A percentile compares a stretch with the other conserved stretches of the same genome.
phyloP scores from a whole-genome alignment of 2,888 invertebrate genomes.

The Ormyrus rosae region DNA sequence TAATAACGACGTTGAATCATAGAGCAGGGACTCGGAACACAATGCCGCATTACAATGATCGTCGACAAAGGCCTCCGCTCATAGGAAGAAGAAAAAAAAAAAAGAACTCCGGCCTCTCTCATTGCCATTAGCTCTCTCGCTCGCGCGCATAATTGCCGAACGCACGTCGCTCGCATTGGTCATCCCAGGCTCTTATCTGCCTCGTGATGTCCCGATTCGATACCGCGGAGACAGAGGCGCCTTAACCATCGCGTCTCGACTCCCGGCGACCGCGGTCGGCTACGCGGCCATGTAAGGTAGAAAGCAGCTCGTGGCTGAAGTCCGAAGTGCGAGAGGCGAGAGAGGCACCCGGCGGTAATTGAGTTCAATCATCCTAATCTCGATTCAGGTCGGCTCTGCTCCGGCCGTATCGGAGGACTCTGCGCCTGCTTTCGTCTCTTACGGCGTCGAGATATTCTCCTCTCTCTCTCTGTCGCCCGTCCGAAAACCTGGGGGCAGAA shows the following conservation, averaged over 20 bases:
- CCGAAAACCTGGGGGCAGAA: neutral
- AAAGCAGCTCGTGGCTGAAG: too few relatives aligned
- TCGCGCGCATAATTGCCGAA: too few relatives aligned
- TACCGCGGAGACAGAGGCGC: neutral
- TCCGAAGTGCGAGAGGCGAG: neutral
- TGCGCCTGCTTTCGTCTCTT: neutral
- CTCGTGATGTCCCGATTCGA: conserved; percentile 42
- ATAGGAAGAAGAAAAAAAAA: too few relatives aligned
- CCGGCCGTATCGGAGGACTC: neutral
- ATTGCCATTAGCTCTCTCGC: too few relatives aligned
- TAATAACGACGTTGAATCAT: too few relatives aligned
- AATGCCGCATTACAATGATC: too few relatives aligned
- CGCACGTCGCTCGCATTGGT: neutral
- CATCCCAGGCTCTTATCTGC: neutral
- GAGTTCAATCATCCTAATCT: conserved; percentile 56
- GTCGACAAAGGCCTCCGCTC: too few relatives aligned
- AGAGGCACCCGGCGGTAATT: conserved; percentile 40
- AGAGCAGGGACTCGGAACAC: too few relatives aligned
- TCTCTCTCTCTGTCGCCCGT: neutral
- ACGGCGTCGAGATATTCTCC: neutral
- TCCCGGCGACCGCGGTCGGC: neutral
- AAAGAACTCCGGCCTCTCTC: too few relatives aligned
- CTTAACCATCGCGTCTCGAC: neutral
- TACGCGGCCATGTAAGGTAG: conserved; percentile 2
- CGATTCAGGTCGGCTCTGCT: conserved; percentile 42